Percentiles rank a stretch among this genome's conserved stretches.
Conservation (phyloP, 2,888 invertebrate species). For the Coenonympha arcania region DNA sequence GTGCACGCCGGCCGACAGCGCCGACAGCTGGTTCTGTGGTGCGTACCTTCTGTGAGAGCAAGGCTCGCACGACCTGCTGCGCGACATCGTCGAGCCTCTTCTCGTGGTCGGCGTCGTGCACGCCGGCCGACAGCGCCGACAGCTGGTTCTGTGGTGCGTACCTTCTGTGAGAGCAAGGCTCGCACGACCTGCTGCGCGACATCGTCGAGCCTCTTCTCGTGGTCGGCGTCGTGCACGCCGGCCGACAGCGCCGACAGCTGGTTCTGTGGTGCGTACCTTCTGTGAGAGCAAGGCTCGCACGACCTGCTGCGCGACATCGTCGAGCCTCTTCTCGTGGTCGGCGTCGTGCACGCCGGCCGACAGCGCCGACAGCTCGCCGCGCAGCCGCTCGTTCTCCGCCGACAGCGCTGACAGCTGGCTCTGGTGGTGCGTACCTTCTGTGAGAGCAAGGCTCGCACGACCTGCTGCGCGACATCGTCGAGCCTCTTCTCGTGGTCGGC, state of each 20-base stretch:
- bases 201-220: slow-evolving; percentile 86
- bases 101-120: slow-evolving; percentile 80
- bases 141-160: too few relatives aligned
- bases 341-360: slow-evolving; percentile 61
- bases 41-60: slow-evolving; percentile 89
- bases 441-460: slow-evolving; percentile 85
- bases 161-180: slow-evolving; percentile 88
- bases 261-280: too few relatives aligned
- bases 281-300: slow-evolving; percentile 87
- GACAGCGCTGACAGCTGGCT: slow-evolving; percentile 78
- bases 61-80: slow-evolving; percentile 85
- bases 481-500: slow-evolving; percentile 84
- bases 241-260: slow-evolving; percentile 62
- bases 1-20: slow-evolving; percentile 52
- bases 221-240: slow-evolving; percentile 74
- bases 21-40: slow-evolving; percentile 80
- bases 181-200: slow-evolving; percentile 88
- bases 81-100: slow-evolving; percentile 87
- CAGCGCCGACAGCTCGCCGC: slow-evolving; percentile 70
- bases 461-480: slow-evolving; percentile 88
- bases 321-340: slow-evolving; percentile 85
- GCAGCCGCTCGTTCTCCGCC: slow-evolving; percentile 79
- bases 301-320: slow-evolving; percentile 88
- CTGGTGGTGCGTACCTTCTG: slow-evolving; percentile 88
- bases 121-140: slow-evolving; percentile 57